These are phyloP conservation scores for rat (Rattus norvegicus) DNA, from an alignment of 2,113 vertebrate species.

Conservation along the genomic window GRCr8 NC_086021.1:41641501-41642000, in stretches of 20 bases:
- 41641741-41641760: constrained; percentile 84
- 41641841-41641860: constrained; percentile 99
- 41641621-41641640: constrained; percentile 49
- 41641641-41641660: constrained; percentile 31
- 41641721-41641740: constrained; percentile 62
- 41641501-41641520: constrained; percentile 53
- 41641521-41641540: constrained; percentile 32
- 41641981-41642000: constrained; percentile 86
- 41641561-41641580: constrained; percentile 33
- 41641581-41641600: constrained; percentile 46
- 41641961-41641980: constrained; percentile 99
- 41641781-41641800: constrained; percentile 92
- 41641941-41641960: constrained; percentile 99
- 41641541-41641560: not conserved
- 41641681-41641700: constrained; percentile 48
- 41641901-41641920: constrained; percentile 99
- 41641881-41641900: constrained; percentile 99
- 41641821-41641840: constrained; percentile 99
- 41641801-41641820: constrained; percentile 96
- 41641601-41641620: constrained; percentile 19
- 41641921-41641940: constrained; percentile 98
- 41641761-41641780: constrained; percentile 93
- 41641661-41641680: not conserved
- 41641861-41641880: constrained; percentile 99
- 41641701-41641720: not conserved